phyloP scores from a whole-genome alignment of 2,113 vertebrate genomes.

The Philantomba maxwellii region DNA sequence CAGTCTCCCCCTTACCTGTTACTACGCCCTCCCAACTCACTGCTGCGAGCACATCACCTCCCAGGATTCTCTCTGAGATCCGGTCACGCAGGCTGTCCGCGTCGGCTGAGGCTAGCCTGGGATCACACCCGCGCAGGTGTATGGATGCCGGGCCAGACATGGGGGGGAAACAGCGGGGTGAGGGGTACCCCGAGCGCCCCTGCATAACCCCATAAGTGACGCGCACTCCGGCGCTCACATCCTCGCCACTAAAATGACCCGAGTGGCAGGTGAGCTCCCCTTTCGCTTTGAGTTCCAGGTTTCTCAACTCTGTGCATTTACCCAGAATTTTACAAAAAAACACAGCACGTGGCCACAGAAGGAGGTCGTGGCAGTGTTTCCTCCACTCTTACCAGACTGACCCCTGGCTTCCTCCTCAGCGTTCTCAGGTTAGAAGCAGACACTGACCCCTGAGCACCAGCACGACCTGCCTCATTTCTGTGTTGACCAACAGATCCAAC shows the following conservation, averaged over 20 bases:
- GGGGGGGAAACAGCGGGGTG: fast-evolving
- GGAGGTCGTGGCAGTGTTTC: not conserved
- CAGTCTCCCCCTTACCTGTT: fast-evolving
- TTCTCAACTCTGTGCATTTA: not conserved
- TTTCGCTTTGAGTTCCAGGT: not conserved
- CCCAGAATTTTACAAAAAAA: not conserved
- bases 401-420: not conserved
- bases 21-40: not conserved
- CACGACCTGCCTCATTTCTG: not conserved
- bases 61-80: not conserved
- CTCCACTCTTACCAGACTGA: not conserved
- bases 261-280: not conserved
- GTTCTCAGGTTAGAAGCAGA: not conserved
- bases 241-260: fast-evolving
- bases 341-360: not conserved
- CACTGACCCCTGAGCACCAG: not conserved
- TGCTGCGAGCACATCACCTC: not conserved
- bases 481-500: not conserved
- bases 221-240: fast-evolving
- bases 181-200: fast-evolving
- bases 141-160: not conserved
- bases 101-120: not conserved
- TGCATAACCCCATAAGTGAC: not conserved
- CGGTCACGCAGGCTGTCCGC: not conserved
- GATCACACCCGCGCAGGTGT: fast-evolving